Base-by-base conservation (phyloP, 2,113 vertebrate genomes). In the Nothoprocta perdicaria region DNA sequence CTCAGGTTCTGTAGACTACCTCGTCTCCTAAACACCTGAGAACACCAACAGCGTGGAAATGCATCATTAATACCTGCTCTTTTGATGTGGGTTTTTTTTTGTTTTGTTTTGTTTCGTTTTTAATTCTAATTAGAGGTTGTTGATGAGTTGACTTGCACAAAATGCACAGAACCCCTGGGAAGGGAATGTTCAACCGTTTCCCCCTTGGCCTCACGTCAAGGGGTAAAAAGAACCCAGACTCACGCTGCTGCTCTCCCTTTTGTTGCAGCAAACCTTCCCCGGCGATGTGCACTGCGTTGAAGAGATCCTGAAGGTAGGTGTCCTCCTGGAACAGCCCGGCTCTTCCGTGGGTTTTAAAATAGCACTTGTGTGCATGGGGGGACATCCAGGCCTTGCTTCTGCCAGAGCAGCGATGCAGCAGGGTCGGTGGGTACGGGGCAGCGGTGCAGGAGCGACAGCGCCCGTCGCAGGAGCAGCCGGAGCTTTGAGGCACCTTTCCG, bases 301-400 rank as follows among this genome's bases (percentile, higher is more conserved):
- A 96, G 98, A 99, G 82, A 99, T 99, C 92, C 96, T 99, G 91
- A 98, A 97, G 98, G 99, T 99, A 95, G 97, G 98, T 96, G 31
- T 43, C 82, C 45, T 79, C 81, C 53, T 31, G 53, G 22, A 88
- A 43, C 50, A 66, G 14, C 15, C 43, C 1, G 10, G 22, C 11
- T 69, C 57, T 68, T 69, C 52, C 65, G 4, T 14, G 31, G 1
- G 1, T 1, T 1, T 68, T 48, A 14, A 86, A 22, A 43, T 41
- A 60, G 10, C 4, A 5, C 22, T 48, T 48, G 48, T 23, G 46
- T 21, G 46, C 10, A 21, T 22, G 14, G 29, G 31, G 4, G 45
- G 4, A 15, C 52, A 73, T 5, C 19, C 13, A 1, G 1, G 3
- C 40, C 46, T 3, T 87, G 53, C 29, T 92, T 33, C 52, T 86